These are phyloP conservation scores for Leucopsar rothschildi DNA, from an alignment of 2,113 vertebrate genomes.

Conservation along the genomic window DNA sequence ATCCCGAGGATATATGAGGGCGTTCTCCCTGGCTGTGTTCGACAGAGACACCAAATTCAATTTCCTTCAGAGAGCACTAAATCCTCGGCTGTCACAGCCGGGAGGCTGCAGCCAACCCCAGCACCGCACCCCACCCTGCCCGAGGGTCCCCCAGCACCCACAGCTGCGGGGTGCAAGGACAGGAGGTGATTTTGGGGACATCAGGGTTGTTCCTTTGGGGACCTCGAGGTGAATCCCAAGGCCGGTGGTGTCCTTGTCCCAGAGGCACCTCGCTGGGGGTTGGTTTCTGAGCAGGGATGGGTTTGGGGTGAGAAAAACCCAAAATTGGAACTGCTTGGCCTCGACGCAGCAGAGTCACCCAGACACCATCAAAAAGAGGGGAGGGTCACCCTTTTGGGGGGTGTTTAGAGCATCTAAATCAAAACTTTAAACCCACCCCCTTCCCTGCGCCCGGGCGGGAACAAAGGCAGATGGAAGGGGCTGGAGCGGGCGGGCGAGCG, in stretches of 20 bases:
- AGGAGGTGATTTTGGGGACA: background rate
- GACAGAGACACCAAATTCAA: conserved; percentile 73
- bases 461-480: conserved; percentile 21
- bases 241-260: accelerated
- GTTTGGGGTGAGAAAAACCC: background rate
- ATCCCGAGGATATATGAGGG: conserved; percentile 64
- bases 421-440: conserved; percentile 13
- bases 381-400: background rate
- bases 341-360: accelerated
- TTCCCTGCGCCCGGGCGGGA: background rate
- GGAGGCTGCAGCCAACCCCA: accelerated
- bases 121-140: accelerated
- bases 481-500: background rate
- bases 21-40: conserved; percentile 43
- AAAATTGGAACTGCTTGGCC: accelerated
- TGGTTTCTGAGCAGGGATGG: background rate
- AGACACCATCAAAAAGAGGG: background rate
- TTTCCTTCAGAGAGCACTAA: conserved; percentile 70
- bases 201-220: background rate
- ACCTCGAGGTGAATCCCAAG: background rate
- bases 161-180: accelerated
- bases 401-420: background rate
- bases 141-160: accelerated
- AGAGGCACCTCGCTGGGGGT: accelerated
- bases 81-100: background rate